Evolutionary conservation across 2,888 invertebrate genomes (phyloP).

Genomic region (Ennomos fuscantarius): DNA sequence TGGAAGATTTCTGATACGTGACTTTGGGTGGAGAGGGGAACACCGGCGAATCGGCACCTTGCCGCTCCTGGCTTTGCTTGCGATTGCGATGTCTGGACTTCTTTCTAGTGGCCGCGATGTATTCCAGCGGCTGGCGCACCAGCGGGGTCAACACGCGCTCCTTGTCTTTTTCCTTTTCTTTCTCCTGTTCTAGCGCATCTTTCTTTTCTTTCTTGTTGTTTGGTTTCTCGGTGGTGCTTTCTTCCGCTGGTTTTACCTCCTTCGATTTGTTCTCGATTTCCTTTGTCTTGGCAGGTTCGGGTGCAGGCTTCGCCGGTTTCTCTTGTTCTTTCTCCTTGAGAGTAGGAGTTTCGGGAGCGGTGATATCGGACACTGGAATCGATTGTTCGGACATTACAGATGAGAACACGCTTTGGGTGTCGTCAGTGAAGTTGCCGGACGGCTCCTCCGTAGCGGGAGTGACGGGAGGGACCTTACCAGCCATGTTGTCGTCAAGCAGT

Average conservation of each 20-base stretch:
- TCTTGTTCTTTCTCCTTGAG: slow-evolving; percentile 84
- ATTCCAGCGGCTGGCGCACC: slow-evolving; percentile 91
- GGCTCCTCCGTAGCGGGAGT: slow-evolving; percentile 88
- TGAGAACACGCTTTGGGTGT: slow-evolving; percentile 90
- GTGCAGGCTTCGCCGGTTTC: slow-evolving; percentile 55
- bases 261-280: slow-evolving; percentile 54
- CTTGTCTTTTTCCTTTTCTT: slow-evolving; percentile 62
- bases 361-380: slow-evolving; percentile 88
- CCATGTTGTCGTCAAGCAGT: slow-evolving; percentile 87
- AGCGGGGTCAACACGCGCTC: slow-evolving; percentile 86
- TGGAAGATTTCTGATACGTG: slow-evolving; percentile 83
- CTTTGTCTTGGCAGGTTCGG: slow-evolving; percentile 64
- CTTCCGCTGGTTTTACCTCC: slow-evolving; percentile 61
- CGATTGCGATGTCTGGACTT: slow-evolving; percentile 88
- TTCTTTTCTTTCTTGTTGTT: slow-evolving; percentile 55
- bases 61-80: slow-evolving; percentile 86
- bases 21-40: slow-evolving; percentile 89
- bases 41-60: slow-evolving; percentile 89
- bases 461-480: slow-evolving; percentile 87
- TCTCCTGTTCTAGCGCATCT: slow-evolving; percentile 45
- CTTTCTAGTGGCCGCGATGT: slow-evolving; percentile 89
- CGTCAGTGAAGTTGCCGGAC: slow-evolving; percentile 88
- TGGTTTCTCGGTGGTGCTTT: slow-evolving; percentile 59
- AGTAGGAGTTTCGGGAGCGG: slow-evolving; percentile 81
- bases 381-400: slow-evolving; percentile 91